phyloP scores from a whole-genome alignment of 1,140 invertebrate genomes.

The Lerema accius region DNA sequence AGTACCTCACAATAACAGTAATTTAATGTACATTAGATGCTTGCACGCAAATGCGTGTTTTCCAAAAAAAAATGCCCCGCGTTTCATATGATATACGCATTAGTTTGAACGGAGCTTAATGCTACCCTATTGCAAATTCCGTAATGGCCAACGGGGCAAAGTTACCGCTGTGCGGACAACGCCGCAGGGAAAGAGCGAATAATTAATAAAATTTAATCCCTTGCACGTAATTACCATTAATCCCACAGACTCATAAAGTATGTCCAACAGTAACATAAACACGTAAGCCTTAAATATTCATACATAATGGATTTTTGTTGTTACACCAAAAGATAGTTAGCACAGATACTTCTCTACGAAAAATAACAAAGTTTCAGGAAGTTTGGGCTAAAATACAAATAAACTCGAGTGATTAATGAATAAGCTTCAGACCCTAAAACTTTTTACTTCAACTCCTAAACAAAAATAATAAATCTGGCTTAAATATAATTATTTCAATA shows the following conservation, averaged over 20 bases:
- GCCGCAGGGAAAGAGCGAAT: constrained; percentile 26
- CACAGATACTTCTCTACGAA: too few species aligned
- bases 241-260: constrained; percentile 32
- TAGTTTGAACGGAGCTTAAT: constrained; percentile 14
- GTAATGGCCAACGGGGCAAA: constrained; percentile 23
- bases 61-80: background rate
- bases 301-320: constrained; percentile 6
- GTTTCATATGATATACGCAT: background rate
- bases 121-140: constrained; percentile 25
- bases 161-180: constrained; percentile 28
- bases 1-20: background rate
- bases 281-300: constrained; percentile 25
- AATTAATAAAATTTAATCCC: constrained; percentile 35
- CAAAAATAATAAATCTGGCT: constrained; percentile 20
- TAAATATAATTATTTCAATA: constrained; percentile 21
- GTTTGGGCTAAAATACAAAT: constrained; percentile 2
- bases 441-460: constrained; percentile 16
- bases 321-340: constrained; percentile 6
- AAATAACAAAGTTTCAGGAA: constrained; percentile 1
- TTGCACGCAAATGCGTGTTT: background rate
- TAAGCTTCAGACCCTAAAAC: background rate
- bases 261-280: constrained; percentile 32
- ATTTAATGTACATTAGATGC: background rate
- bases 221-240: constrained; percentile 34
- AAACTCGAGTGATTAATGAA: constrained; percentile 8